phyloP scores from a whole-genome alignment of 1,140 invertebrate genomes.

The Zaprionus nigranus region DNA sequence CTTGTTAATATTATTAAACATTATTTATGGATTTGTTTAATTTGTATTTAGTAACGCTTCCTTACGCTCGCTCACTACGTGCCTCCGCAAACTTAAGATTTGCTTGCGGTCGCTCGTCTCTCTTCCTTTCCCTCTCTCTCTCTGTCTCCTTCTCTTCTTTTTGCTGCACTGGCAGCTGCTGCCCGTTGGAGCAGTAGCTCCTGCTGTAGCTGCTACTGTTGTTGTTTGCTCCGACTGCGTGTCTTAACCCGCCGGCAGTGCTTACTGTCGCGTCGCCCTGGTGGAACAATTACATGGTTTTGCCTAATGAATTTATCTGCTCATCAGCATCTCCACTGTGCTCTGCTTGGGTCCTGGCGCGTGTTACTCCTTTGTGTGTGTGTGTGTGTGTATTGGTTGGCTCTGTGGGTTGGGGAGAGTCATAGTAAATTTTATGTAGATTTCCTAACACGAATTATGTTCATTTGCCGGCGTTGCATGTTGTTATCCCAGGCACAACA shows the following conservation, averaged over 20 bases:
- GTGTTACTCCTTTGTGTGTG: constrained; percentile 32
- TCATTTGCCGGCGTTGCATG: constrained; percentile 70
- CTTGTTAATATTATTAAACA: constrained; percentile 84
- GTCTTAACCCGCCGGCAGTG: constrained; percentile 14
- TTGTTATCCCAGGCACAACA: constrained; percentile 51
- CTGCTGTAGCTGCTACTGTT: constrained; percentile 28
- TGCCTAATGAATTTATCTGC: constrained; percentile 84
- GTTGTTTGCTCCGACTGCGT: constrained; percentile 24
- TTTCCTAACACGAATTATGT: constrained; percentile 82
- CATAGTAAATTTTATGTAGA: constrained; percentile 84
- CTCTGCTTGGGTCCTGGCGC: constrained; percentile 51
- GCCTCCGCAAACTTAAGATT: constrained; percentile 57
- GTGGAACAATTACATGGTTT: constrained; percentile 84
- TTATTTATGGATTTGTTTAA: constrained; percentile 85
- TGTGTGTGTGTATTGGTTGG: constrained; percentile 6
- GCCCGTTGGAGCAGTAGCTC: constrained; percentile 59
- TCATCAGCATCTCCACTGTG: constrained; percentile 76
- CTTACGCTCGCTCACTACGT: constrained; percentile 57
- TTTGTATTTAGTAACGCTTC: constrained; percentile 83
- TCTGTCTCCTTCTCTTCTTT: not conserved
- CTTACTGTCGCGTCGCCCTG: constrained; percentile 58
- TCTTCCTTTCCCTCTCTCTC: constrained; percentile 10
- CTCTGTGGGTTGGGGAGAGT: constrained; percentile 34
- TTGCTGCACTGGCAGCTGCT: constrained; percentile 57
- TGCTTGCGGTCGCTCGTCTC: constrained; percentile 49